A percentile compares a stretch with the other conserved stretches of the same genome.
phyloP scores from a whole-genome alignment of 2,113 vertebrate species.

The Thermophis baileyi region DNA sequence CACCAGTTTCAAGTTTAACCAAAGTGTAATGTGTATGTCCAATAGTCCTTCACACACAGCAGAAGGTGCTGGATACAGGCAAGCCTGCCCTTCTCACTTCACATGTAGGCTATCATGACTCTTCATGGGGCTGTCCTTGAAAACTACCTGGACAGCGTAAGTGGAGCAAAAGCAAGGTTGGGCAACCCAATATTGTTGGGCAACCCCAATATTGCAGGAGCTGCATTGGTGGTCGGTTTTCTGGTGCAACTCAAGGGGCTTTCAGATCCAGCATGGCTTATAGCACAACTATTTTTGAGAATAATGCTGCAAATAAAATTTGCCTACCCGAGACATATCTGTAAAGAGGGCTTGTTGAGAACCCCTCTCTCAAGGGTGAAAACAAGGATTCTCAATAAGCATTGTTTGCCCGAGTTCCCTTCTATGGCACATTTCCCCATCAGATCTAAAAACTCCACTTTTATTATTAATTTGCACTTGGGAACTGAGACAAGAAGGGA shows the following conservation, averaged over 20 bases:
- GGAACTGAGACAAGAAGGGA: background rate
- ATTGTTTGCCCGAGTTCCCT: background rate
- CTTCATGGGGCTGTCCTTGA: background rate
- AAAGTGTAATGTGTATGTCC: background rate
- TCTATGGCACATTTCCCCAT: background rate
- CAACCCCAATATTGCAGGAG: background rate
- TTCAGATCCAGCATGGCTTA: background rate
- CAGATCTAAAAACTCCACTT: background rate
- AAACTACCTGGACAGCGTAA: background rate
- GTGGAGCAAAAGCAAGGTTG: background rate
- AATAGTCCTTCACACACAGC: background rate
- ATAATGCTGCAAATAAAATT: background rate
- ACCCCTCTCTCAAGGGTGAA: background rate
- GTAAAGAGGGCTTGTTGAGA: background rate
- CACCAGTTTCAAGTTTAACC: background rate
- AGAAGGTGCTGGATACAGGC: background rate
- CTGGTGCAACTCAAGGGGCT: background rate
- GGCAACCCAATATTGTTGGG: background rate
- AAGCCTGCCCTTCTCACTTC: background rate
- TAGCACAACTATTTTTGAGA: background rate
- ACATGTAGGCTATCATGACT: background rate
- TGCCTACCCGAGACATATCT: background rate
- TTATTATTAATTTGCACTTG: background rate
- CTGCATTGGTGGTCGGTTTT: background rate
- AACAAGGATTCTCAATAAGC: background rate